Conservation (phyloP, 2,888 invertebrate species). For the Plebejus argus region DNA sequence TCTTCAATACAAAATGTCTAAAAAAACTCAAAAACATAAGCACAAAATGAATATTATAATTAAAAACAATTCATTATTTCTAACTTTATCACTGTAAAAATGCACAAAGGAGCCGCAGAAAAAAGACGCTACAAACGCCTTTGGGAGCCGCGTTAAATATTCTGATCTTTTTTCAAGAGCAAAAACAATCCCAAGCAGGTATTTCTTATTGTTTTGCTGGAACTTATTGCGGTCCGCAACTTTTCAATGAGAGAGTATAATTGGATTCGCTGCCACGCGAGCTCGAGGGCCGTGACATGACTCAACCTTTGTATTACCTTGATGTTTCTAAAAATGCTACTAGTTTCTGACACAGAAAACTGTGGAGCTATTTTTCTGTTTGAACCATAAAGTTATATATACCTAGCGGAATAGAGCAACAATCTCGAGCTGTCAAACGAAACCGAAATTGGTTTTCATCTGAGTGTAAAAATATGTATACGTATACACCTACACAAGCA, state of each 20-base stretch:
- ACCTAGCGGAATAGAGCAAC: too few species aligned
- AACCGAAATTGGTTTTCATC: too few species aligned
- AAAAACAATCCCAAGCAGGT: conserved; percentile 32
- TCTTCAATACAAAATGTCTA: background rate
- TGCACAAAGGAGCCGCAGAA: conserved; percentile 38
- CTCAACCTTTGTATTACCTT: conserved; percentile 25
- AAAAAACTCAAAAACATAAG: background rate
- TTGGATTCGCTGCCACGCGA: conserved; percentile 39
- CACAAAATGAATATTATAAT: conserved; percentile 15
- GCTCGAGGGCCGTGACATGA: conserved; percentile 33
- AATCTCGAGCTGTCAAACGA: too few species aligned
- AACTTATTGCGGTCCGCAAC: conserved; percentile 40
- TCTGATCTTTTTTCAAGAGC: conserved; percentile 39
- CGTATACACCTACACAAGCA: too few species aligned
- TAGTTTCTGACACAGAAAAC: background rate
- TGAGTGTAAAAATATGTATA: too few species aligned
- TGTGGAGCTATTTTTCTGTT: background rate
- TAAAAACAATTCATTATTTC: conserved; percentile 13
- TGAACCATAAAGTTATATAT: too few species aligned
- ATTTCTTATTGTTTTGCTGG: conserved; percentile 38
- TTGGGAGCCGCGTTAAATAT: conserved; percentile 43
- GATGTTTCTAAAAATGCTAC: conserved; percentile 2
- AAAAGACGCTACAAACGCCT: conserved; percentile 40
- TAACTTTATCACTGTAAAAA: conserved; percentile 27
- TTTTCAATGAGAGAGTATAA: conserved; percentile 40